phyloP scores from a whole-genome alignment of 2,797 vertebrate genomes.

The Acestrorhynchus altus region DNA sequence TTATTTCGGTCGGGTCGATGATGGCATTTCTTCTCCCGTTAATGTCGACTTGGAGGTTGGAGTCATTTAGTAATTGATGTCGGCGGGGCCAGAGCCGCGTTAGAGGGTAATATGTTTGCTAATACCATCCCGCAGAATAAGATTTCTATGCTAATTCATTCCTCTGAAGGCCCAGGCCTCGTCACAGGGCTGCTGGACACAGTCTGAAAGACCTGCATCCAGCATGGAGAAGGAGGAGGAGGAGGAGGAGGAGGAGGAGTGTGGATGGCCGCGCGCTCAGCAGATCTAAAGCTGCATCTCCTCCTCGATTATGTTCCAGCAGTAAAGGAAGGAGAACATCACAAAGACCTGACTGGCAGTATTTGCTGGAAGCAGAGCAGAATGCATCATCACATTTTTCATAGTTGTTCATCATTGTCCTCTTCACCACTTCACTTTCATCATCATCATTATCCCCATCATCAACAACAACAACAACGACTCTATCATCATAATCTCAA shows the following conservation, averaged over 20 bases:
- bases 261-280: neutral
- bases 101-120: slow-evolving; percentile 97
- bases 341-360: neutral
- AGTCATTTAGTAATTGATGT: slow-evolving; percentile 99
- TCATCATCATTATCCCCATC: too few relatives aligned
- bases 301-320: neutral
- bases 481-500: too few relatives aligned
- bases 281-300: neutral
- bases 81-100: slow-evolving; percentile 90
- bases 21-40: slow-evolving; percentile 98
- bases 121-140: slow-evolving; percentile 98
- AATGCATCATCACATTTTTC: neutral
- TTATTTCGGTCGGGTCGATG: slow-evolving; percentile 94
- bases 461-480: too few relatives aligned
- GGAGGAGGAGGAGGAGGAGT: neutral
- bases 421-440: neutral
- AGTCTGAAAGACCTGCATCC: slow-evolving; percentile 14
- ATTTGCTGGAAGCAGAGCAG: neutral
- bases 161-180: slow-evolving; percentile 78
- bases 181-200: slow-evolving; percentile 82
- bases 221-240: neutral
- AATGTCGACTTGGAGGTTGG: slow-evolving; percentile 99
- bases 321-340: neutral
- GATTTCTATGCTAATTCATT: slow-evolving; percentile 98
- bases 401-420: neutral